Evolutionary conservation across 2,113 vertebrate species (phyloP).

Genomic region (Rhabdornis inornatus): DNA sequence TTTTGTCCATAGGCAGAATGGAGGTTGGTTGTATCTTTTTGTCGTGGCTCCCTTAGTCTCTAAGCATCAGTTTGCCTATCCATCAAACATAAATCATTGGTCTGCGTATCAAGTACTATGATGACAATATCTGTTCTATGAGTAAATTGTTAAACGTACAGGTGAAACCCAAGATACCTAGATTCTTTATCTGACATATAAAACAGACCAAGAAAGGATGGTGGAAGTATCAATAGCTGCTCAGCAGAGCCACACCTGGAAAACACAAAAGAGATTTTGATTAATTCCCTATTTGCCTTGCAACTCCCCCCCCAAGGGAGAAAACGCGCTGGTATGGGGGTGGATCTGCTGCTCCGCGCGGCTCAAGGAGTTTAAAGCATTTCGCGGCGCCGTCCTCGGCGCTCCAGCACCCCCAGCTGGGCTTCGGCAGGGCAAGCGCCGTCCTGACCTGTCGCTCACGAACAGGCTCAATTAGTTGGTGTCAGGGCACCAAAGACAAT

Average conservation of each 20-base stretch:
- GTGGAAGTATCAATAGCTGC: not conserved
- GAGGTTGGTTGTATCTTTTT: not conserved
- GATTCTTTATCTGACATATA: not conserved
- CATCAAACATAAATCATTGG: not conserved
- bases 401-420: conserved; percentile 44
- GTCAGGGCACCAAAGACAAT: not conserved
- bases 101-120: not conserved
- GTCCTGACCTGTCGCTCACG: not conserved
- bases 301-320: not conserved
- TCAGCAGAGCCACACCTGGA: not conserved
- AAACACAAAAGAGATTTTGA: not conserved
- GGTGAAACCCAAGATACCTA: not conserved
- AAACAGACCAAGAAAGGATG: not conserved
- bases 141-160: not conserved
- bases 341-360: rapidly evolving
- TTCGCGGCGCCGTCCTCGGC: not conserved
- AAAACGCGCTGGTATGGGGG: rapidly evolving
- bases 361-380: rapidly evolving
- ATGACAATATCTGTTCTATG: not conserved
- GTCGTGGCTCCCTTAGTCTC: not conserved
- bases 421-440: not conserved
- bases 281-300: not conserved
- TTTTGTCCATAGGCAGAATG: not conserved
- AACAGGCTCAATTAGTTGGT: not conserved
- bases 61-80: not conserved